These are phyloP conservation scores for Dunckerocampus dactyliophorus DNA, from an alignment of 2,113 vertebrate species.

Conservation along the genomic window DNA sequence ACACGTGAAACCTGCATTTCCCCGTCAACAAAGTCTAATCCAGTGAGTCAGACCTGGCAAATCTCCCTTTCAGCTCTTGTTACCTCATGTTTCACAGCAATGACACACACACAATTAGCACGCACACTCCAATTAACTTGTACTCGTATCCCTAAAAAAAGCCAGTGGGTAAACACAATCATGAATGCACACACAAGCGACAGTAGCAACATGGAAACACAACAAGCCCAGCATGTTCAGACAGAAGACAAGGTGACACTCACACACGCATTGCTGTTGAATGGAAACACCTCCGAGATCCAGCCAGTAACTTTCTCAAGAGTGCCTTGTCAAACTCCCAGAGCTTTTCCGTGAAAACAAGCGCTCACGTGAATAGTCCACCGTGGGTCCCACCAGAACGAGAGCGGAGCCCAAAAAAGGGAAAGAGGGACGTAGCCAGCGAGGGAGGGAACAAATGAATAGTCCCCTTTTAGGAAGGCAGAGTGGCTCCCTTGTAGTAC, in stretches of 20 bases:
- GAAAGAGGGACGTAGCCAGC: slow-evolving; percentile 24
- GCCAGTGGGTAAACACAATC: slow-evolving; percentile 5
- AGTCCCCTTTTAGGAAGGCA: slow-evolving; percentile 59
- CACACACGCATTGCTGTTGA: slow-evolving; percentile 60
- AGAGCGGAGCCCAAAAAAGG: slow-evolving; percentile 48
- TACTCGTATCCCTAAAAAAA: slow-evolving; percentile 2
- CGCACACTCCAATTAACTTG: background rate
- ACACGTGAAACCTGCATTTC: slow-evolving; percentile 11
- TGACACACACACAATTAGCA: slow-evolving; percentile 6
- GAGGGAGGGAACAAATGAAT: slow-evolving; percentile 14
- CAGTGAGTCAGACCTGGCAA: slow-evolving; percentile 15
- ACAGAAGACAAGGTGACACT: slow-evolving; percentile 51
- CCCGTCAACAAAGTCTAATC: slow-evolving; percentile 16
- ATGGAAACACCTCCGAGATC: slow-evolving; percentile 48
- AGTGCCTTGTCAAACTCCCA: slow-evolving; percentile 43
- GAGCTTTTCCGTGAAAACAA: slow-evolving; percentile 50
- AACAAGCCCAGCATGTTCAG: slow-evolving; percentile 9
- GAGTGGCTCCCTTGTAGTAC: slow-evolving; percentile 35
- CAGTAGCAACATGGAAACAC: slow-evolving; percentile 2
- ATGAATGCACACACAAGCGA: background rate
- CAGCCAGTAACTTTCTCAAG: slow-evolving; percentile 30
- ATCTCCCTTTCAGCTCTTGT: slow-evolving; percentile 18
- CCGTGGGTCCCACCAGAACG: slow-evolving; percentile 34
- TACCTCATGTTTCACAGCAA: slow-evolving; percentile 32
- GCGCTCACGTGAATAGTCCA: slow-evolving; percentile 56